These are phyloP conservation scores for Rutilus rutilus DNA, from an alignment of 2,113 vertebrate genomes.

Conservation along the genomic window DNA sequence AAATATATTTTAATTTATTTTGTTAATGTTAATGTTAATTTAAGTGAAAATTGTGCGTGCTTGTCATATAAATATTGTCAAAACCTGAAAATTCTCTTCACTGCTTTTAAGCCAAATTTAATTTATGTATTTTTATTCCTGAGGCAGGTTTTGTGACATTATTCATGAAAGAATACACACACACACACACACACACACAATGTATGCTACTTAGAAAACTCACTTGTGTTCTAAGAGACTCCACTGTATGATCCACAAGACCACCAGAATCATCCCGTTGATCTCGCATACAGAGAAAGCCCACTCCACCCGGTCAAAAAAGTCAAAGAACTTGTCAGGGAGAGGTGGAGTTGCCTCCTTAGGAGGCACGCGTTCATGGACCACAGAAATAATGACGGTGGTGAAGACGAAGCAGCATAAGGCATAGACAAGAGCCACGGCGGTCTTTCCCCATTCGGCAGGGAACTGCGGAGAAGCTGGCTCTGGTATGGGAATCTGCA, in stretches of 20 bases:
- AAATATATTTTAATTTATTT: too few species aligned
- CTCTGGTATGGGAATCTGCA: conserved; percentile 84
- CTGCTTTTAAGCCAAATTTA: neutral
- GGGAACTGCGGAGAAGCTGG: conserved; percentile 79
- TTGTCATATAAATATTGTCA: neutral
- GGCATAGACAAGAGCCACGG: conserved; percentile 84
- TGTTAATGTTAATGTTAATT: neutral
- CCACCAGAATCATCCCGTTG: conserved; percentile 87
- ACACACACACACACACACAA: neutral
- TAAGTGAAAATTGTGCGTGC: neutral
- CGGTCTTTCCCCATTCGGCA: conserved; percentile 85
- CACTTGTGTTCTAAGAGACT: conserved; percentile 89
- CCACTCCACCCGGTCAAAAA: conserved; percentile 88
- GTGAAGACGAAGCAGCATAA: conserved; percentile 85
- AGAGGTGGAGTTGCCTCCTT: conserved; percentile 87
- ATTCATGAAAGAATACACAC: neutral
- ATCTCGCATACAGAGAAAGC: conserved; percentile 91
- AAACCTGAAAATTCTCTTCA: neutral
- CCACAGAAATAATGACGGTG: conserved; percentile 88
- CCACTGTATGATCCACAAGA: conserved; percentile 87
- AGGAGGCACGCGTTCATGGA: conserved; percentile 89
- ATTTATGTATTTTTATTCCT: neutral
- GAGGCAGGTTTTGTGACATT: neutral
- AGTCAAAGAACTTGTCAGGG: conserved; percentile 90
- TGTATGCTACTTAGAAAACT: conserved; percentile 61